A percentile compares a stretch with the other conserved stretches of the same genome.
Evolutionary conservation across 2,113 vertebrate genomes (phyloP).

Genomic region (Stomatorhinus ivindoensis): DNA sequence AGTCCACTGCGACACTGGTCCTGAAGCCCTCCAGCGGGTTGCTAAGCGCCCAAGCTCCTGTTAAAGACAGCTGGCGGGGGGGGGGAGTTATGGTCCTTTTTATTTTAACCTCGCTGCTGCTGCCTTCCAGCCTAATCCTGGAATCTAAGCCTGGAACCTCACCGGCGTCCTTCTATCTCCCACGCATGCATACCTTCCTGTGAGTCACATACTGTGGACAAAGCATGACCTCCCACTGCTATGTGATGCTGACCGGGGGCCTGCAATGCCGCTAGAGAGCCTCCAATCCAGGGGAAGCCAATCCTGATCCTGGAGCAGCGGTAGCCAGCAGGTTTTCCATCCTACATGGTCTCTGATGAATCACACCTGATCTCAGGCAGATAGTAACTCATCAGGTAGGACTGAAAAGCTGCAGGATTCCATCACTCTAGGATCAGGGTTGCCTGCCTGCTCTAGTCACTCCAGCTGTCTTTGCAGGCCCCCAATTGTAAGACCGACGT

Average conservation of each 20-base stretch:
- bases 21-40: background rate
- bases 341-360: background rate
- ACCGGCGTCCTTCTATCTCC: background rate
- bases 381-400: too few species aligned
- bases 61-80: background rate
- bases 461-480: background rate
- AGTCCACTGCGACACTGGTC: background rate
- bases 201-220: background rate
- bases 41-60: background rate
- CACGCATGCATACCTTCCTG: background rate
- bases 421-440: too few species aligned
- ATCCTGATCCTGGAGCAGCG: background rate
- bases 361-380: background rate
- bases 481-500: background rate
- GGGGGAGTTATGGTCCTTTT: background rate
- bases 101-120: background rate
- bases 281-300: background rate
- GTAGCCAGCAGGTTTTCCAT: background rate
- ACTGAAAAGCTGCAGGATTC: too few species aligned
- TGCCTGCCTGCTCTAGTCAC: background rate
- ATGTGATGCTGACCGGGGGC: too few species aligned
- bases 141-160: background rate
- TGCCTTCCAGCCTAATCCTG: background rate
- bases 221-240: background rate
- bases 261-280: background rate